Conservation (phyloP, 2,888 invertebrate species). For the Clostera curtula region DNA sequence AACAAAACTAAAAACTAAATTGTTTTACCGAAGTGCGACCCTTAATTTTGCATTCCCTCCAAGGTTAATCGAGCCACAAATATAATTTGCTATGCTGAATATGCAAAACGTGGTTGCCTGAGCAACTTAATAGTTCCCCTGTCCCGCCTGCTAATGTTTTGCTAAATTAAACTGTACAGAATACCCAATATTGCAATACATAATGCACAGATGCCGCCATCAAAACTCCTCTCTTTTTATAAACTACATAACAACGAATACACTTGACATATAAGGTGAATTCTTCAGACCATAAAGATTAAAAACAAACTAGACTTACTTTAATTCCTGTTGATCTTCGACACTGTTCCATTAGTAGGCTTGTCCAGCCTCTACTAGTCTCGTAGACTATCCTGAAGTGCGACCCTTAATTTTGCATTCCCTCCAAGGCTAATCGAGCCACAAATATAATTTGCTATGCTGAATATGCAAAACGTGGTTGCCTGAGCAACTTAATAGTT, state of each 20-base stretch:
- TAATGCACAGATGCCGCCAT: too few species aligned
- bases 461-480: conserved; percentile 1
- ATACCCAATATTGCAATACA: too few species aligned
- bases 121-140: background rate
- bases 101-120: conserved; percentile 1
- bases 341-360: too few species aligned
- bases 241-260: too few species aligned
- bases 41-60: background rate
- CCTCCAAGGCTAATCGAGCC: background rate
- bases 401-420: background rate
- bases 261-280: too few species aligned
- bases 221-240: too few species aligned
- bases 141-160: background rate
- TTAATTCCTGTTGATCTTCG: too few species aligned
- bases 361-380: too few species aligned
- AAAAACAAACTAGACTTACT: too few species aligned
- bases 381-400: too few species aligned
- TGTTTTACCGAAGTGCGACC: conserved; percentile 4
- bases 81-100: background rate
- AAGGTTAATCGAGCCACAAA: background rate
- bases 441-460: background rate
- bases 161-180: background rate
- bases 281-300: too few species aligned
- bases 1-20: too few species aligned
- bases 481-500: background rate